These are phyloP conservation scores for Thomomys bottae DNA, from an alignment of 2,113 vertebrate species.

Conservation along the genomic window DNA sequence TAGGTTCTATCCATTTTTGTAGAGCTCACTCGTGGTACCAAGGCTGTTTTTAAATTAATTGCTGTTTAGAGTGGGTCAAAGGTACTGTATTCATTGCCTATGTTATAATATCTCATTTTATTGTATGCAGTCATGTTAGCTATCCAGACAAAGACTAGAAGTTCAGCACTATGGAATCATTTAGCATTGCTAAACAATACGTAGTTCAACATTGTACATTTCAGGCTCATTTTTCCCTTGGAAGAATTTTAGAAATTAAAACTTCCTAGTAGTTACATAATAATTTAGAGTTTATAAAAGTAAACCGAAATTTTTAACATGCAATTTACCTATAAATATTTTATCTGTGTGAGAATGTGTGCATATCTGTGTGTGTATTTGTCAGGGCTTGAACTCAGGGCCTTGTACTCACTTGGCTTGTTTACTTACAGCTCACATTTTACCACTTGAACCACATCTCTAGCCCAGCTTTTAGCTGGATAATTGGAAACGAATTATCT, in stretches of 20 bases:
- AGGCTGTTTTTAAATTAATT: neutral
- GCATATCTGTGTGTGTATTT: no score
- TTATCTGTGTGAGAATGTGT: no score
- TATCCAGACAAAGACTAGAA: neutral
- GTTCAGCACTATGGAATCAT: neutral
- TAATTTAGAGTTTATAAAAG: conserved; percentile 15
- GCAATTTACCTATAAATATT: neutral
- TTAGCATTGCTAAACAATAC: neutral
- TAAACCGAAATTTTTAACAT: neutral
- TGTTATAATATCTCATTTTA: conserved; percentile 27
- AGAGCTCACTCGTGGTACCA: neutral
- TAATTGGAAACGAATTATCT: no score
- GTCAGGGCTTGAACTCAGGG: no score
- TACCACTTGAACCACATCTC: no score
- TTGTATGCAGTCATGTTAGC: neutral
- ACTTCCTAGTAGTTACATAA: neutral
- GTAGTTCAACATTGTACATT: neutral
- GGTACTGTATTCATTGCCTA: neutral
- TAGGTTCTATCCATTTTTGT: neutral
- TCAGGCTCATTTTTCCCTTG: conserved; percentile 18
- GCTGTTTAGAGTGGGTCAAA: neutral
- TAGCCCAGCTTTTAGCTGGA: no score
- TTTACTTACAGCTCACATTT: no score
- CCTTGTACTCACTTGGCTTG: no score
- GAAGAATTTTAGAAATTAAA: conserved; percentile 48